These are phyloP conservation scores for Cyprinodon brontotheroides DNA, from an alignment of 2,113 vertebrate species.

Conservation along the genomic window DNA sequence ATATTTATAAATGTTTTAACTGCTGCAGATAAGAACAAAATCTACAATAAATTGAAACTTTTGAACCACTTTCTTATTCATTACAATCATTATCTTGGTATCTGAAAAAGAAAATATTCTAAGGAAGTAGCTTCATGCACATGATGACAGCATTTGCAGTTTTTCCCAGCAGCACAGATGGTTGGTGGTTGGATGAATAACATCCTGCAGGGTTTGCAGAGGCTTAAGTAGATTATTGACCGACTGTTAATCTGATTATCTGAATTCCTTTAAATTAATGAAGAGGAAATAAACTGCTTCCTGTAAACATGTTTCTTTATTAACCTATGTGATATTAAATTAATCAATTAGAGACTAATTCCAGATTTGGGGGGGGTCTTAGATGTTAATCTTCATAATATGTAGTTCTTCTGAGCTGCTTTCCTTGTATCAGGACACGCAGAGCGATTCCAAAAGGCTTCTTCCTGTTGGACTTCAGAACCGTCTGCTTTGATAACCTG, in stretches of 20 bases:
- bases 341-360: conserved; percentile 12
- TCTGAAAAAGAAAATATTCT: neutral
- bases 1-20: neutral
- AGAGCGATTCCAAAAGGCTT: conserved; percentile 27
- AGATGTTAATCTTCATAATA: conserved; percentile 9
- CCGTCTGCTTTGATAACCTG: conserved; percentile 53
- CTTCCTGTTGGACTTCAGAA: conserved; percentile 76
- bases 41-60: neutral
- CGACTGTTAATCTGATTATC: neutral
- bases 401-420: neutral
- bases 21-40: neutral
- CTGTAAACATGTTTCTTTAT: neutral
- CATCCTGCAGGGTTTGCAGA: neutral
- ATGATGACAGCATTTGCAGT: neutral
- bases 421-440: neutral
- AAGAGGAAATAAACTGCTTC: conserved; percentile 4
- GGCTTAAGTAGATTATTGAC: neutral
- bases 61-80: neutral
- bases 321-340: conserved; percentile 16
- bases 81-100: neutral
- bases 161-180: neutral
- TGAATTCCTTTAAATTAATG: neutral
- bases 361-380: conserved; percentile 6
- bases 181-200: neutral
- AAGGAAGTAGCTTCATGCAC: neutral